Conservation (phyloP, 2,113 vertebrate genomes). For the Edolisoma coerulescens region DNA sequence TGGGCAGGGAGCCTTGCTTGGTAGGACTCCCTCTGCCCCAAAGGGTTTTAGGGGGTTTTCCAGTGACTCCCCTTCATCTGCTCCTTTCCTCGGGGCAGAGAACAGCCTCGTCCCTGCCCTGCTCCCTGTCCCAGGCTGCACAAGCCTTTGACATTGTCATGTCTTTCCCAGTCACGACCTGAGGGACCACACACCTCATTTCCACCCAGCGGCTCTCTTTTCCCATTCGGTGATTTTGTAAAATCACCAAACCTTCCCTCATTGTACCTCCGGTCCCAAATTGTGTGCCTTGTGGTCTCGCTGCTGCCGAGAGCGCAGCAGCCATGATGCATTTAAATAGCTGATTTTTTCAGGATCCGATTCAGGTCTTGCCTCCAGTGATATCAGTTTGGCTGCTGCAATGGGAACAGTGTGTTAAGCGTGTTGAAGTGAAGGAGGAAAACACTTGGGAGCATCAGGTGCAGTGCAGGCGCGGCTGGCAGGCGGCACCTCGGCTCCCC, state of each 20-base stretch:
- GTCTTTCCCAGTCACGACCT: not conserved
- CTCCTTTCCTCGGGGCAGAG: not conserved
- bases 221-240: not conserved
- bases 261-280: not conserved
- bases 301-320: not conserved
- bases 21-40: not conserved
- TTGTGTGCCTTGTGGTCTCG: not conserved
- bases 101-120: not conserved
- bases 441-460: not conserved
- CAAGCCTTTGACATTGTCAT: not conserved
- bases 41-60: not conserved
- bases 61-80: not conserved
- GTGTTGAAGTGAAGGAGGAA: slow-evolving; percentile 13
- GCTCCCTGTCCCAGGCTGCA: not conserved
- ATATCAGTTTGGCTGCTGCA: not conserved
- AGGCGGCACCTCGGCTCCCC: not conserved
- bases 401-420: not conserved
- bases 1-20: not conserved
- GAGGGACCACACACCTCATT: not conserved
- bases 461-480: not conserved
- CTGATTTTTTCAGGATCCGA: slow-evolving; percentile 5
- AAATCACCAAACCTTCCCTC: not conserved
- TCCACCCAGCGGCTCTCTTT: not conserved
- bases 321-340: not conserved
- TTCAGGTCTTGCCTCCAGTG: slow-evolving; percentile 34